A percentile compares a stretch with the other conserved stretches of the same genome.
These are phyloP conservation scores for Tapirus indicus DNA, from an alignment of 2,797 vertebrate species.

Conservation along the genomic window DNA sequence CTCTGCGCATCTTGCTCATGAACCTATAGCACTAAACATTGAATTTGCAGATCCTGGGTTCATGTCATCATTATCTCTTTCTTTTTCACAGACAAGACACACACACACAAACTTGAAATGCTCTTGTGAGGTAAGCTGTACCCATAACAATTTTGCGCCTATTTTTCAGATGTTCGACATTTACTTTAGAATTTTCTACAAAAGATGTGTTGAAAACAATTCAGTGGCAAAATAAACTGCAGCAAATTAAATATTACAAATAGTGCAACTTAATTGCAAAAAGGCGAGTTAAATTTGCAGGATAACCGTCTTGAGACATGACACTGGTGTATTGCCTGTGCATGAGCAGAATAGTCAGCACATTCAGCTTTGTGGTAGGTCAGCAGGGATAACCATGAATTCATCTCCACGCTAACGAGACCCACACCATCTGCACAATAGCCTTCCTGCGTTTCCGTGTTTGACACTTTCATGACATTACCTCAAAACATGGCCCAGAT, in stretches of 20 bases:
- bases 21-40: not conserved
- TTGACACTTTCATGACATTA: conserved; percentile 1
- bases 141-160: not conserved
- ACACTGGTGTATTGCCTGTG: not conserved
- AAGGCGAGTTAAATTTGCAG: not conserved
- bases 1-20: not conserved
- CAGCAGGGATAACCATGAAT: not conserved
- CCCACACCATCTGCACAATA: not conserved
- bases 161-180: not conserved
- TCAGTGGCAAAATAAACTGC: not conserved
- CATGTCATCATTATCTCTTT: not conserved
- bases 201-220: not conserved
- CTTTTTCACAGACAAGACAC: not conserved
- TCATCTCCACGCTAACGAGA: not conserved
- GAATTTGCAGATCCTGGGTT: not conserved
- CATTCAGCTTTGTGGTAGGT: not conserved
- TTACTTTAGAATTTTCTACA: conserved; percentile 17
- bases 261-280: not conserved
- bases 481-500: conserved; percentile 6
- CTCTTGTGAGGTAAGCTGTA: conserved; percentile 13
- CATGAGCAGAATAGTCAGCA: not conserved
- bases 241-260: conserved; percentile 19
- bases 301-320: not conserved
- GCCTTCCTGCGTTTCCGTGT: not conserved
- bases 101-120: not conserved